These are phyloP conservation scores for Gopherus flavomarginatus DNA, from an alignment of 2,113 vertebrate genomes.

Conservation along the genomic window DNA sequence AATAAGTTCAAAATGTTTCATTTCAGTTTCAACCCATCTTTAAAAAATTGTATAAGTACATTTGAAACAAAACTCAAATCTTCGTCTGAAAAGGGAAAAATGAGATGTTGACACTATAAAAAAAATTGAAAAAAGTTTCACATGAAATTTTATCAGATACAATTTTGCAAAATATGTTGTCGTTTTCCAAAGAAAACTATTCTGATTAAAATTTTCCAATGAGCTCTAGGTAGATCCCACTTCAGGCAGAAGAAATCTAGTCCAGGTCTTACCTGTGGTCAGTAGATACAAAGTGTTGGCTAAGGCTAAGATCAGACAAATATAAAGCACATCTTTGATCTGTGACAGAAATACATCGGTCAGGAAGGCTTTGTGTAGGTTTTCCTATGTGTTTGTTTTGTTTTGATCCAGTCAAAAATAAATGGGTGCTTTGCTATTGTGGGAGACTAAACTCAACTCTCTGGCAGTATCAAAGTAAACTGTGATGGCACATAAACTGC, in stretches of 20 bases:
- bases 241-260: not conserved
- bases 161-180: not conserved
- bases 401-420: not conserved
- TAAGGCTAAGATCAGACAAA: no score
- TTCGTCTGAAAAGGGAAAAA: not conserved
- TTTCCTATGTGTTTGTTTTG: not conserved
- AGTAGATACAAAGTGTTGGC: not conserved
- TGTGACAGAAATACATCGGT: not conserved
- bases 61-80: not conserved
- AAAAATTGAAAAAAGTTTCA: not conserved
- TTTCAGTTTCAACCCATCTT: not conserved
- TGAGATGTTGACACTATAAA: not conserved
- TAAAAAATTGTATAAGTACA: not conserved
- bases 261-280: not conserved
- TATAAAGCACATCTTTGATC: not conserved
- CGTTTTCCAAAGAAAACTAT: not conserved
- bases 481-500: not conserved
- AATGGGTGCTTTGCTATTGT: not conserved
- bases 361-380: not conserved
- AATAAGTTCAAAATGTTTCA: not conserved
- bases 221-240: not conserved
- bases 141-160: not conserved
- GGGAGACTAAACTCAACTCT: not conserved
- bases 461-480: not conserved
- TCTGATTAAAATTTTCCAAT: not conserved